Evolutionary conservation across 1,140 invertebrate genomes (phyloP).

Genomic region (Trachymyrmex cornetzi): DNA sequence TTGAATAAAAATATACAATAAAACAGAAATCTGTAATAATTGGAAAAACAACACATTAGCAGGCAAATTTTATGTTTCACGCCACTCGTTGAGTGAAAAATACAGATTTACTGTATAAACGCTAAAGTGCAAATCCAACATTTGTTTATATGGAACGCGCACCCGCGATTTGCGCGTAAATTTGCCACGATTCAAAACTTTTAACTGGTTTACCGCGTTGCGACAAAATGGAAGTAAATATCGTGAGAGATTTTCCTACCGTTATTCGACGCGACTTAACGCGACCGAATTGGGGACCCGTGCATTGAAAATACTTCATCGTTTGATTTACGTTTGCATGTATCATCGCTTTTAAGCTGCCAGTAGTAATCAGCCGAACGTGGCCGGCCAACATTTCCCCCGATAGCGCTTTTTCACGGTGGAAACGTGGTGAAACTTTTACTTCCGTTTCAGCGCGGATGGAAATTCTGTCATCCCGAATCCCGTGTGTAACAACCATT

Average conservation of each 20-base stretch:
- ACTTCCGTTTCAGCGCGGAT: conserved; percentile 46
- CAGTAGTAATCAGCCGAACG: conserved; percentile 61
- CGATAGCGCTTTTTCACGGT: conserved; percentile 60
- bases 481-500: conserved; percentile 49
- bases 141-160: conserved; percentile 45
- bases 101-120: conserved; percentile 41
- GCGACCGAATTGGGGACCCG: neutral
- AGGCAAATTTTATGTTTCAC: conserved; percentile 19
- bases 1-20: neutral
- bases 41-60: conserved; percentile 19
- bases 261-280: conserved; percentile 63
- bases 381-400: conserved; percentile 49
- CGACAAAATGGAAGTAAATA: conserved; percentile 62
- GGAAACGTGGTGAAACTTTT: conserved; percentile 59
- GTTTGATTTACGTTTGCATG: conserved; percentile 64
- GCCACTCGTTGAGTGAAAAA: conserved; percentile 7
- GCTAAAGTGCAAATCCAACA: conserved; percentile 41
- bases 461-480: conserved; percentile 52
- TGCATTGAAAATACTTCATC: conserved; percentile 62
- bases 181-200: conserved; percentile 59
- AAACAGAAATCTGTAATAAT: conserved; percentile 17
- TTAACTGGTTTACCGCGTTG: conserved; percentile 52
- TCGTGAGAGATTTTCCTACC: conserved; percentile 57
- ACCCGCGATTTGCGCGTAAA: conserved; percentile 51
- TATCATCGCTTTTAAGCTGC: conserved; percentile 64